Evolutionary conservation across 1,140 invertebrate species (phyloP).

Genomic region (Trachymyrmex cornetzi): DNA sequence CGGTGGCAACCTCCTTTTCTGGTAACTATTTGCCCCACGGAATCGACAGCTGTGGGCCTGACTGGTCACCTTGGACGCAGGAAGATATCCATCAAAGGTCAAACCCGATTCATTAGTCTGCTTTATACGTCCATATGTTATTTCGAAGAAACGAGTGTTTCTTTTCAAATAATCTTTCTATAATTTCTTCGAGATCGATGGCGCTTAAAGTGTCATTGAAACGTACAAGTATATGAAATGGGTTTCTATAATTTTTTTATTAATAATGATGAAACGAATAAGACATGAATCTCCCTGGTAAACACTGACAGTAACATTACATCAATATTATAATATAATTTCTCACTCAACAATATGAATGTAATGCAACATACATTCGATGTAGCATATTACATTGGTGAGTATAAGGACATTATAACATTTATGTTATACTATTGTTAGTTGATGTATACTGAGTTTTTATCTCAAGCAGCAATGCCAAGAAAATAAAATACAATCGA

Average conservation of each 20-base stretch:
- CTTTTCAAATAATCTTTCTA: slow-evolving; percentile 12
- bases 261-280: neutral
- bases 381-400: too few species aligned
- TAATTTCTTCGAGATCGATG: slow-evolving; percentile 28
- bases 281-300: neutral
- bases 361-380: too few species aligned
- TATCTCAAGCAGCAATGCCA: neutral
- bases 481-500: neutral
- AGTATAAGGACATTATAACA: too few species aligned
- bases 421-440: too few species aligned
- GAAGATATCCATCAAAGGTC: slow-evolving; percentile 77
- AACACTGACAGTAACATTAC: too few species aligned
- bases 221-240: neutral
- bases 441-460: too few species aligned
- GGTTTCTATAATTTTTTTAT: neutral
- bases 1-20: slow-evolving; percentile 79
- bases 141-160: slow-evolving; percentile 31
- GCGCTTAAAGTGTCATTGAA: neutral
- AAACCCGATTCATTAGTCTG: slow-evolving; percentile 63
- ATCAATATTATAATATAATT: too few species aligned
- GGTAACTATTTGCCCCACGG: slow-evolving; percentile 80
- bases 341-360: too few species aligned
- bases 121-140: slow-evolving; percentile 36
- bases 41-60: slow-evolving; percentile 81
- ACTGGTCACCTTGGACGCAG: slow-evolving; percentile 57